Conservation (phyloP, 2,113 vertebrate genomes). For the Cavia aperea region DNA sequence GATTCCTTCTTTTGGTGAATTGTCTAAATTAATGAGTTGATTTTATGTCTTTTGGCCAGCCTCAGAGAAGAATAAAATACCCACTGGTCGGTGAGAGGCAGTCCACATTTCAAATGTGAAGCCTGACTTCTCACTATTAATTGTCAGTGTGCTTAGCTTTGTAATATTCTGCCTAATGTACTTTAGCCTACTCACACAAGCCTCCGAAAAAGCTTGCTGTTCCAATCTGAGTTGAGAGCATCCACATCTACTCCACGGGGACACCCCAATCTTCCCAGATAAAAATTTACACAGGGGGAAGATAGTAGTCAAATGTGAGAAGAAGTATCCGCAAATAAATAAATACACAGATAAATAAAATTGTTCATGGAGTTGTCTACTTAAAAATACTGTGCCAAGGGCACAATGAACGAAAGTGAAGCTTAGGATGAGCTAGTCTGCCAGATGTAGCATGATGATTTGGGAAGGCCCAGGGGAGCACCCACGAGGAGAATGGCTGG, state of each 20-base stretch:
- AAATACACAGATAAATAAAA: slow-evolving; percentile 45
- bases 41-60: neutral
- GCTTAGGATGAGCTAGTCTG: slow-evolving; percentile 14
- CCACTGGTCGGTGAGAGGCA: neutral
- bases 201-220: neutral
- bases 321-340: slow-evolving; percentile 41
- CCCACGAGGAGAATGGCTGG: slow-evolving; percentile 23
- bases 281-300: neutral
- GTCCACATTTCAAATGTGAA: neutral
- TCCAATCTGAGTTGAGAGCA: neutral
- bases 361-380: neutral
- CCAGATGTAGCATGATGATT: slow-evolving; percentile 56
- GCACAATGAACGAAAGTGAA: neutral
- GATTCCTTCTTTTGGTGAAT: neutral
- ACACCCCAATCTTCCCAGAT: neutral
- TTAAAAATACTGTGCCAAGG: neutral
- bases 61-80: neutral
- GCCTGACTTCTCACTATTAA: neutral
- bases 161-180: neutral
- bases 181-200: neutral
- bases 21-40: slow-evolving; percentile 1
- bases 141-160: neutral
- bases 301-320: neutral
- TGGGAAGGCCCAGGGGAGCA: neutral
- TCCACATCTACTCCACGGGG: neutral